phyloP scores from a whole-genome alignment of 1,140 invertebrate genomes.

The Holcopasites calliopsidis region DNA sequence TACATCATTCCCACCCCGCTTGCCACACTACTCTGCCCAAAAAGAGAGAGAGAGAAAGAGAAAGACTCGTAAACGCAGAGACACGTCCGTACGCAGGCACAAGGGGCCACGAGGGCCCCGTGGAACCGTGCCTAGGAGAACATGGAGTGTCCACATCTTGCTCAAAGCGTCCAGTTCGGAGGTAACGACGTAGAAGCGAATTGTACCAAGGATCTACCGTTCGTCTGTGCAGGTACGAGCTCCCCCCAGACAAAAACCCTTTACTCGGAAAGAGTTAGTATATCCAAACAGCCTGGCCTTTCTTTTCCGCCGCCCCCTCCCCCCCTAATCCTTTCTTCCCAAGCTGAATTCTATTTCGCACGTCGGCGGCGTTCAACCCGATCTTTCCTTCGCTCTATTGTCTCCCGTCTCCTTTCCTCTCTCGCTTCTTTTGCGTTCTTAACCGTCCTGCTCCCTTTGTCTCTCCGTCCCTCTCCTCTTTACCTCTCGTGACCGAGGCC shows the following conservation, averaged over 20 bases:
- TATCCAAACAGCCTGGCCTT: background rate
- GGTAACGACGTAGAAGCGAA: constrained; percentile 77
- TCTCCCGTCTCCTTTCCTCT: constrained; percentile 3
- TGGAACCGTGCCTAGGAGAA: constrained; percentile 63
- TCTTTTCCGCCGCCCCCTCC: background rate
- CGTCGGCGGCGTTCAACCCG: background rate
- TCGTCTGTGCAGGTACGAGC: constrained; percentile 71
- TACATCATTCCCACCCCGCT: constrained; percentile 32
- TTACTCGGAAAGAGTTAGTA: background rate
- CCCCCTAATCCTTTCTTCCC: constrained; percentile 19
- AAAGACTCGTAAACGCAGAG: constrained; percentile 53
- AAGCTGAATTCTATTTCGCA: constrained; percentile 16
- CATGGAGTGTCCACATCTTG: constrained; percentile 83
- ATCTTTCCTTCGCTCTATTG: constrained; percentile 25
- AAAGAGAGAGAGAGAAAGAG: constrained; percentile 51
- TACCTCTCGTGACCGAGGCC: constrained; percentile 55
- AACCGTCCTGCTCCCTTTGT: constrained; percentile 14
- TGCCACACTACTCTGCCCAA: constrained; percentile 14
- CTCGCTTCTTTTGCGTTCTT: constrained; percentile 19
- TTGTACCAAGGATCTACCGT: constrained; percentile 69
- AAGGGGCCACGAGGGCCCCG: constrained; percentile 63
- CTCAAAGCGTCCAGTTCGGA: constrained; percentile 81
- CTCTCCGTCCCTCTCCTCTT: constrained; percentile 17
- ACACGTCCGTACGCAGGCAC: constrained; percentile 20
- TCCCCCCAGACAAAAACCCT: constrained; percentile 27